Base-by-base conservation (phyloP, 2,797 vertebrate genomes). In the Hoplostethus mediterraneus region DNA sequence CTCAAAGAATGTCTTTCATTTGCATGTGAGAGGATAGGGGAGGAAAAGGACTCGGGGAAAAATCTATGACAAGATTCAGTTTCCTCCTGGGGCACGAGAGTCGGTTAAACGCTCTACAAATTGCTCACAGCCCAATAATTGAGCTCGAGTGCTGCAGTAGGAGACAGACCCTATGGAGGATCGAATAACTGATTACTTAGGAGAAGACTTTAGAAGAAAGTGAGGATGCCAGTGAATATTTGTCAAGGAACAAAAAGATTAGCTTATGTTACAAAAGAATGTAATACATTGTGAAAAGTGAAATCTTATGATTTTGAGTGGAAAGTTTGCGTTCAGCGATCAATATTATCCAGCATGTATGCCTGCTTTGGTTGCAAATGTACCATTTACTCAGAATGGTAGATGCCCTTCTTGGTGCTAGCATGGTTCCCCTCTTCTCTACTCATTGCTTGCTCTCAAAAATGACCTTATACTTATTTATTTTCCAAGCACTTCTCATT, bases 181-280 rank as follows among this genome's bases (percentile, higher is more conserved):
- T 87, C 88, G 84, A 91, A 88, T 86, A 87, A 90, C 89, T 90
- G 78, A 92, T 92, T 83, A 84, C 79, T 87, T 72, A 73, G 79
- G 78, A 76, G 79, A 83, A 86, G 73, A 67, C 21, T 59, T 65
- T 71, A 44, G 38, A 78, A 82, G 71, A 89, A 75, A 71, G 58
- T 66, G 45, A 83, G 70, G 59, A 67, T 89, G 78, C 72, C 83
- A 88, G 74, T 59, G 58, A 77, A 73, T 71, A 73, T 84, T 82
- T 84, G 70, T 82, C 65, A 62, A 84, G 53, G 66, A 89, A 88
- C 79, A 79, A 77, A 82, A 91, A 72, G 28, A 79, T 82, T 66
- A 72, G 53, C 63, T 80, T 81, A 70, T 80, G 45, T 66, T 82
- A 74, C 63, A 69, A 74, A 83, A 83, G 67, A 28, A 81, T 77